Percentiles rank a stretch among this genome's conserved stretches.
Evolutionary conservation across 2,797 vertebrate species (phyloP).

Genomic region (Eremophila alpestris): DNA sequence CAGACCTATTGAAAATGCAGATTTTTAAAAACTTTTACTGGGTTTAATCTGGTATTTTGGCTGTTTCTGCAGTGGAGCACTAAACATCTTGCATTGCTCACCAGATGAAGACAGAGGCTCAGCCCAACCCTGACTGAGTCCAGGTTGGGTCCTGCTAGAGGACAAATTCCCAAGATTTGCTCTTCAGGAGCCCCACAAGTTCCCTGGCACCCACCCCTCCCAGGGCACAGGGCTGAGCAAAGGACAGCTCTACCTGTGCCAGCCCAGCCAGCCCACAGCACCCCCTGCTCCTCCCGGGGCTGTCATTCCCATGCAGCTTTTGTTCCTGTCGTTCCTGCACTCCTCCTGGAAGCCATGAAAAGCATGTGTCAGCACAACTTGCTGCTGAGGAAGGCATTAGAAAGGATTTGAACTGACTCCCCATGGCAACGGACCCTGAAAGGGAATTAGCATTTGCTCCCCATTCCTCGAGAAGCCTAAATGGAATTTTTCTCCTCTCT

Average conservation of each 20-base stretch:
- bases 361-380: slow-evolving; percentile 54
- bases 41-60: neutral
- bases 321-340: neutral
- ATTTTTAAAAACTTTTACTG: fast-evolving
- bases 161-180: neutral
- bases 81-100: fast-evolving
- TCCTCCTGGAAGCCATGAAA: slow-evolving; percentile 39
- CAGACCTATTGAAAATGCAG: neutral
- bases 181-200: neutral
- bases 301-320: neutral
- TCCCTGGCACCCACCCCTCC: neutral
- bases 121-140: neutral
- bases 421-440: slow-evolving; percentile 66
- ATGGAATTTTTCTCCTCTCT: slow-evolving; percentile 12
- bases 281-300: neutral
- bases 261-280: neutral
- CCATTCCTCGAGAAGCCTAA: slow-evolving; percentile 30
- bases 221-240: neutral
- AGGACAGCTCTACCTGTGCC: neutral
- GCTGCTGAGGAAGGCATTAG: slow-evolving; percentile 32
- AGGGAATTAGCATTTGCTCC: slow-evolving; percentile 65
- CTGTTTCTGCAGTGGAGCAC: neutral
- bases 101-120: neutral
- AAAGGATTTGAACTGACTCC: slow-evolving; percentile 57
- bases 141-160: neutral